A percentile compares a stretch with the other conserved stretches of the same genome.
Evolutionary conservation across 2,888 invertebrate genomes (phyloP).

Genomic region (Melipona beecheii): DNA sequence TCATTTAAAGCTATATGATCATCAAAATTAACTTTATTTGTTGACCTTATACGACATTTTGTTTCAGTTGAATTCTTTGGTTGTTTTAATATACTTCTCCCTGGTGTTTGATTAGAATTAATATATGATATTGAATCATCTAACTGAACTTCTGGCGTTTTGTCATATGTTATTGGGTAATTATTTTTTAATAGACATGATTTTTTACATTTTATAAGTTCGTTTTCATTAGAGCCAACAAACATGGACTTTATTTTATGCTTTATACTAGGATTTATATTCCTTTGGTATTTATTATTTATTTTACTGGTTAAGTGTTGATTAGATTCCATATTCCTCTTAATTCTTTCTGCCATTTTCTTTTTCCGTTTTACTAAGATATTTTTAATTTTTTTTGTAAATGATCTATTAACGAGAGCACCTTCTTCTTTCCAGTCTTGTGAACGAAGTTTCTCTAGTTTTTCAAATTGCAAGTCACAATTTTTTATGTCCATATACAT

Average conservation of each 20-base stretch:
- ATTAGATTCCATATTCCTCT: not conserved
- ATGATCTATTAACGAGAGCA: conserved; percentile 60
- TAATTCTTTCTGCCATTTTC: conserved; percentile 48
- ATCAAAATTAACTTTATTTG: conserved; percentile 78
- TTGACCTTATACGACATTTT: conserved; percentile 58
- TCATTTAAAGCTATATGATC: conserved; percentile 68
- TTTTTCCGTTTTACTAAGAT: conserved; percentile 72
- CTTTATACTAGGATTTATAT: conserved; percentile 1
- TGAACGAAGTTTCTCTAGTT: conserved; percentile 66
- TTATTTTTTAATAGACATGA: conserved; percentile 53
- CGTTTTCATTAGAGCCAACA: not conserved
- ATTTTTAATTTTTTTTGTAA: conserved; percentile 60
- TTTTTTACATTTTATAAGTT: conserved; percentile 35
- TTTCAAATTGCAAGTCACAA: conserved; percentile 76
- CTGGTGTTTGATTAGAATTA: conserved; percentile 79
- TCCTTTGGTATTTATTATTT: not conserved
- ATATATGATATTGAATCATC: conserved; percentile 76
- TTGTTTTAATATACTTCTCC: conserved; percentile 77
- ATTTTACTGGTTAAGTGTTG: not conserved
- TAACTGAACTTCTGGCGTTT: conserved; percentile 74
- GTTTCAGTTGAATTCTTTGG: conserved; percentile 49
- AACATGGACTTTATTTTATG: conserved; percentile 27
- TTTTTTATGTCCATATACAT: conserved; percentile 88
- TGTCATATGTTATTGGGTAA: conserved; percentile 74
- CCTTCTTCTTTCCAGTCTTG: conserved; percentile 84